Conservation (phyloP, 2,797 vertebrate genomes). For the Brachyrhaphis roseni region DNA sequence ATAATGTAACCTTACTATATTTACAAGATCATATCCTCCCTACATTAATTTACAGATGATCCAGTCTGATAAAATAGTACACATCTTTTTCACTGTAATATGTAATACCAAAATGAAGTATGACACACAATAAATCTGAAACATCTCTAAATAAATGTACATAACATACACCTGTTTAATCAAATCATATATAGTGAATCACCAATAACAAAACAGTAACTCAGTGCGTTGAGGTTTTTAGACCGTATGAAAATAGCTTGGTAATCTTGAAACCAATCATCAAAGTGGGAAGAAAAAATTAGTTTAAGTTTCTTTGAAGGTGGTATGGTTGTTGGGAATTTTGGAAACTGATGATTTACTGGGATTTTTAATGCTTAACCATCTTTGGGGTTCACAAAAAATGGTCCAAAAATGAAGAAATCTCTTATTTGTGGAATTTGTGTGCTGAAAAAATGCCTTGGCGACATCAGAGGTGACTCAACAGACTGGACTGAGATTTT, state of each 20-base stretch:
- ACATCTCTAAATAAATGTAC: neutral
- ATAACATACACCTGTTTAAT: neutral
- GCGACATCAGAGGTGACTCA: neutral
- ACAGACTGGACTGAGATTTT: neutral
- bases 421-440: neutral
- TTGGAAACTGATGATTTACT: neutral
- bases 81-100: neutral
- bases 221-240: neutral
- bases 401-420: neutral
- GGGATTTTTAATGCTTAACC: neutral
- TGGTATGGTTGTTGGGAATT: neutral
- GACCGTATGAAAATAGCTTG: neutral
- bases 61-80: neutral
- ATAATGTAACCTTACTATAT: neutral
- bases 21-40: neutral
- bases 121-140: neutral
- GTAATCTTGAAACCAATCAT: neutral
- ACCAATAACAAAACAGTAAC: neutral
- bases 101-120: neutral
- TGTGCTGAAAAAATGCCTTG: neutral
- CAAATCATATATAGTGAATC: neutral
- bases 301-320: neutral
- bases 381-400: neutral
- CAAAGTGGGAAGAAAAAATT: neutral
- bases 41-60: neutral